Percentiles rank a stretch among this genome's conserved stretches.
Conservation (phyloP, 2,888 invertebrate genomes). For the Anthophora plumipes region DNA sequence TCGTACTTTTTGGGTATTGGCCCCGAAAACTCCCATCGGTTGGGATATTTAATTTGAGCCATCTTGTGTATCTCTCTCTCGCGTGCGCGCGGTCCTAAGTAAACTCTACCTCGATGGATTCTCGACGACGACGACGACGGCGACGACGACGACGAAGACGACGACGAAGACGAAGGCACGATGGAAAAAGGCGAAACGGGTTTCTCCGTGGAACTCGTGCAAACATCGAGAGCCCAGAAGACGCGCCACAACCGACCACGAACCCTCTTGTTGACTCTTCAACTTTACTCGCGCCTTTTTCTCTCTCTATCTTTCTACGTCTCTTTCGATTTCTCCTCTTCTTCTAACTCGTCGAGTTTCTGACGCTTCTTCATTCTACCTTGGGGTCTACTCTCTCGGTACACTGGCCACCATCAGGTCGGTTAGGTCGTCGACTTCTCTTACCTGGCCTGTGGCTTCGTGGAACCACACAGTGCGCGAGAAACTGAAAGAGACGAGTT, state of each 20-base stretch:
- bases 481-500: constrained; percentile 68
- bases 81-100: constrained; percentile 77
- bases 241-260: constrained; percentile 68
- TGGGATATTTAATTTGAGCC: constrained; percentile 79
- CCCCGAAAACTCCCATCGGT: constrained; percentile 58
- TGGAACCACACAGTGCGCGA: constrained; percentile 70
- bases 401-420: constrained; percentile 63
- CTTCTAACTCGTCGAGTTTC: background rate
- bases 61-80: constrained; percentile 72
- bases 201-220: constrained; percentile 82
- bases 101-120: constrained; percentile 73
- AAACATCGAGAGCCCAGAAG: constrained; percentile 76
- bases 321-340: no score
- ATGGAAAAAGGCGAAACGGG: constrained; percentile 78
- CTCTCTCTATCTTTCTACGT: constrained; percentile 55
- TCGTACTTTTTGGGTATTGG: constrained; percentile 38
- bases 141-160: constrained; percentile 59
- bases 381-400: constrained; percentile 46
- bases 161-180: constrained; percentile 60
- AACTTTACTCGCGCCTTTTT: constrained; percentile 78
- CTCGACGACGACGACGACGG: constrained; percentile 62
- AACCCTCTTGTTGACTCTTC: constrained; percentile 82
- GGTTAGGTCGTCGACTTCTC: constrained; percentile 78
- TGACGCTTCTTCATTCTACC: constrained; percentile 28
- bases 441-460: constrained; percentile 72